Evolutionary conservation across 2,797 vertebrate genomes (phyloP).

Genomic region (Pogoniulus pusillus): DNA sequence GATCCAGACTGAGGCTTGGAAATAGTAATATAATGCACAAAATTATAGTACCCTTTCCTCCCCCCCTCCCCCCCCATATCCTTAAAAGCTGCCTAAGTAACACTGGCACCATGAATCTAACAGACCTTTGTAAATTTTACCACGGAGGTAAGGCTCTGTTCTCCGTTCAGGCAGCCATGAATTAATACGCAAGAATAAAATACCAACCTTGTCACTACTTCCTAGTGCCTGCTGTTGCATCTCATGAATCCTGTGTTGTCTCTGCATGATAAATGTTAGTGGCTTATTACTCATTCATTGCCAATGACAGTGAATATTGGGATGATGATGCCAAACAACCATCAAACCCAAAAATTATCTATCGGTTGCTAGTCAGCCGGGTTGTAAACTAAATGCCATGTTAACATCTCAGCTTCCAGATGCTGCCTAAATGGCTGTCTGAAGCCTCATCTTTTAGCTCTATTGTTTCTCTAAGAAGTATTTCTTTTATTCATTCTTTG

Average conservation of each 20-base stretch:
- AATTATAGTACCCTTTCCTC: not conserved
- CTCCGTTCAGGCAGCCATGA: not conserved
- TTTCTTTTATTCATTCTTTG: not conserved
- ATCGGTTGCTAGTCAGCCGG: slow-evolving; percentile 29
- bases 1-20: not conserved
- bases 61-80: not conserved
- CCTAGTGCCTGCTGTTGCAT: slow-evolving; percentile 16
- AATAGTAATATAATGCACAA: not conserved
- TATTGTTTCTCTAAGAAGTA: not conserved
- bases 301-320: slow-evolving; percentile 33
- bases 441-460: slow-evolving; percentile 22
- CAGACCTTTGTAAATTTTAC: rapidly evolving
- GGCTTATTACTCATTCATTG: slow-evolving; percentile 60
- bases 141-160: not conserved
- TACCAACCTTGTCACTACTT: not conserved
- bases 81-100: not conserved
- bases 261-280: slow-evolving; percentile 39
- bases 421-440: not conserved
- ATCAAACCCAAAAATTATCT: slow-evolving; percentile 68
- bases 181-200: slow-evolving; percentile 26
- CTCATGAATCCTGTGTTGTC: not conserved
- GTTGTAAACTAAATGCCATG: slow-evolving; percentile 57
- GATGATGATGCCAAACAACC: slow-evolving; percentile 62
- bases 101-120: not conserved
- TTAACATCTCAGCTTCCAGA: slow-evolving; percentile 31